Base-by-base conservation (phyloP, 1,140 invertebrate genomes). In the Monochamus saltuarius region DNA sequence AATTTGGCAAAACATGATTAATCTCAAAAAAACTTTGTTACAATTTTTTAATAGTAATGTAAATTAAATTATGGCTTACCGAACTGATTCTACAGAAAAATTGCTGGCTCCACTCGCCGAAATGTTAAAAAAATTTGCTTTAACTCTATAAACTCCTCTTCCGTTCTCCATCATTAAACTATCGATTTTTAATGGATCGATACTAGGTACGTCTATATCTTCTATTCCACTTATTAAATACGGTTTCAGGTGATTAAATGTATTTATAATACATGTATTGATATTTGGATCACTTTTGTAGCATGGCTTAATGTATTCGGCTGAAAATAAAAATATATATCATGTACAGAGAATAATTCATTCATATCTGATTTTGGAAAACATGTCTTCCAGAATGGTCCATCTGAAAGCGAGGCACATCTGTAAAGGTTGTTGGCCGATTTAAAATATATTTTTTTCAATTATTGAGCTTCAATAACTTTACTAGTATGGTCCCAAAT, bases 121-220 rank as follows among this genome's bases (percentile, higher is more conserved):
- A 61, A 90, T 87, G 62, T 90, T 89, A 16, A 76, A 82, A 71
- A 90, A 90, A 0, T 84, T 70, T 0, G 88, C 88, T 8, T 84
- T 82, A 4, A 91, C 82, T 37, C 85, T 79, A 0, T 90, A 87
- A 0, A 87, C 83, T 0, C 88, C 88, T 34, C 87, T 84, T 0
- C 85, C 83, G 70, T 90, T 90, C 72, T 89, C 87, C 82, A 91
- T 90, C 34, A 83, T 79, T 55, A 91, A 77, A 55, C 82, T 79
- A 10, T 85, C 84, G 38, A 91, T 88, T 4, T 78, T 74, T 56
- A 90, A 72, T 0, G 89, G 89, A 63, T 90, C 89, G 57, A 90
- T 85, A 0, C 86, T 81, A 1, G 87, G 88, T 11, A 91, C 80
- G 2, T 84, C 79, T 37, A 91, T 75, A 49, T 90, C 89, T 0